Conservation (phyloP, 2,797 vertebrate species). For the Xiphophorus birchmanni region DNA sequence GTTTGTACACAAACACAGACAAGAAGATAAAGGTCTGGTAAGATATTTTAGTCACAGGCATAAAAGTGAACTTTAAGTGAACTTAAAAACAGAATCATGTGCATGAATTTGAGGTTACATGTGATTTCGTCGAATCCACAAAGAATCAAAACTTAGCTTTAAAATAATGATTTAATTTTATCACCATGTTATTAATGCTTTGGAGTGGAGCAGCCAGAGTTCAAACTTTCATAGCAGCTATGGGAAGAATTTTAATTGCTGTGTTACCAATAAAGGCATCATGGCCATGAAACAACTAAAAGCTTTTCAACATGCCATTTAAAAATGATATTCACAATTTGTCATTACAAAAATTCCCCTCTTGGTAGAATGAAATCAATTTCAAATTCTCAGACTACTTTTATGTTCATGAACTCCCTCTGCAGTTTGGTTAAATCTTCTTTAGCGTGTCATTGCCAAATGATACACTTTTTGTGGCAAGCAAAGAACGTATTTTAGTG, state of each 20-base stretch:
- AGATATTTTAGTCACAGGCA: background rate
- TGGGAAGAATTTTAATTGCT: background rate
- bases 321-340: background rate
- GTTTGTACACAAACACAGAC: constrained; percentile 2
- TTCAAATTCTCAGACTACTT: background rate
- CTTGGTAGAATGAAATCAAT: background rate
- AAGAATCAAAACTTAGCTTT: background rate
- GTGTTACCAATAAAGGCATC: background rate
- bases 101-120: background rate
- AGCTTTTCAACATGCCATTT: background rate
- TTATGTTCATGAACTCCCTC: background rate
- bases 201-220: background rate
- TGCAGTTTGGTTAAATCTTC: background rate
- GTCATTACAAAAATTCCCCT: background rate
- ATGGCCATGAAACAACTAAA: background rate
- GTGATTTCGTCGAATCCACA: background rate
- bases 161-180: background rate
- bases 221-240: background rate
- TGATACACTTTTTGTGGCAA: background rate
- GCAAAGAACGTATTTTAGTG: background rate
- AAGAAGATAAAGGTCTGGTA: constrained; percentile 2
- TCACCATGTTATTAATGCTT: background rate
- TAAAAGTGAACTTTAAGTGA: background rate
- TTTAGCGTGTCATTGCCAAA: background rate
- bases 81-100: background rate